Conservation (phyloP, 1,140 invertebrate species). For the Drosophila prosaltans region DNA sequence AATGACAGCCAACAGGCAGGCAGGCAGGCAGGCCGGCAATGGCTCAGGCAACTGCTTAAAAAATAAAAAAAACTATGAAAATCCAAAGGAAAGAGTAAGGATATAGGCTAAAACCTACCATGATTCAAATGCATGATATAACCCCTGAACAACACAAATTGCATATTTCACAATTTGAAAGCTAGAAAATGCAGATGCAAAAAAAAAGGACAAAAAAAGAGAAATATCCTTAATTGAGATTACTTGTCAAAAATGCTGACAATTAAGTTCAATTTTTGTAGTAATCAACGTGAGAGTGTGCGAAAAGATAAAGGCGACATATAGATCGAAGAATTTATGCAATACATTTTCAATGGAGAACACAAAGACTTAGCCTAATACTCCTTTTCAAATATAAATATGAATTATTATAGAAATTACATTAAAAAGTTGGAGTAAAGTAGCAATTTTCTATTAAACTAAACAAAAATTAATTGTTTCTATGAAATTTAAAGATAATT, state of each 20-base stretch:
- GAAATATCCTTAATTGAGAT: neutral
- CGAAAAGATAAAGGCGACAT: too few species aligned
- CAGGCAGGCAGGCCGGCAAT: neutral
- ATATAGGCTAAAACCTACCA: too few species aligned
- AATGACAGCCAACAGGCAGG: constrained; percentile 61
- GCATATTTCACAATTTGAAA: constrained; percentile 5
- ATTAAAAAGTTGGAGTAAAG: too few species aligned
- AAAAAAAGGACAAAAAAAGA: neutral
- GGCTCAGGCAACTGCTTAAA: constrained; percentile 41
- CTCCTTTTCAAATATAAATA: too few species aligned
- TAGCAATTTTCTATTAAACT: too few species aligned
- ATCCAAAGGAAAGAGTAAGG: neutral
- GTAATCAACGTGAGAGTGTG: too few species aligned
- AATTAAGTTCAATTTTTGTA: neutral
- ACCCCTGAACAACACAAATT: neutral
- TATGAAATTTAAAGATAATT: too few species aligned
- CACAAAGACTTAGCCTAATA: too few species aligned
- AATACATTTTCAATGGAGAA: too few species aligned
- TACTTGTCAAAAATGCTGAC: neutral
- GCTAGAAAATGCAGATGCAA: neutral
- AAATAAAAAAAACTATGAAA: neutral
- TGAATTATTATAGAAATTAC: too few species aligned
- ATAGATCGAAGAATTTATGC: too few species aligned
- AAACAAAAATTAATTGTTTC: too few species aligned
- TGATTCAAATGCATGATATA: neutral